phyloP scores from a whole-genome alignment of 2,797 vertebrate genomes.

The Rhynchotus rufescens region DNA sequence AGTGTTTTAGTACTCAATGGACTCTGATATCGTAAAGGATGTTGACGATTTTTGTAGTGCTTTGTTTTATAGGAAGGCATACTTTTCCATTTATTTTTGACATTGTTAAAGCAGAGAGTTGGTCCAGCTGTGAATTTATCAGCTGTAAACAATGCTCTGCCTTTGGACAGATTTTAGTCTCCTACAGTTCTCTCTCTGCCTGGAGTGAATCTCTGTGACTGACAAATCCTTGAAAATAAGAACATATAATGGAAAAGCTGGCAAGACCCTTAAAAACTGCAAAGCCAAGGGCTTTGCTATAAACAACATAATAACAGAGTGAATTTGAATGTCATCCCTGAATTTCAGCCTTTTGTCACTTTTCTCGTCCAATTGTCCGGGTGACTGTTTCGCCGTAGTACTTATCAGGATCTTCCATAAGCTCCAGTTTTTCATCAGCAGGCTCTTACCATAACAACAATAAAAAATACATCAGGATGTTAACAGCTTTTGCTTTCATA shows the following conservation, averaged over 20 bases:
- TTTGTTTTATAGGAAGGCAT: background rate
- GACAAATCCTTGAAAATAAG: constrained; percentile 47
- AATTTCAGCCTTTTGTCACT: constrained; percentile 33
- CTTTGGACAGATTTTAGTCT: constrained; percentile 38
- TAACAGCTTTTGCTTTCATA: background rate
- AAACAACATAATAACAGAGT: constrained; percentile 39
- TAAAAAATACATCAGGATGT: background rate
- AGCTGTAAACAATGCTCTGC: constrained; percentile 46
- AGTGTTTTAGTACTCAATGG: background rate
- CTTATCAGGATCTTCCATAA: constrained; percentile 11
- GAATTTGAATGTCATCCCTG: constrained; percentile 30
- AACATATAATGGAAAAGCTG: constrained; percentile 38
- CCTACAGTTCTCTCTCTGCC: constrained; percentile 22
- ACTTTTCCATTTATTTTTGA: constrained; percentile 34
- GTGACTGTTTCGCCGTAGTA: background rate
- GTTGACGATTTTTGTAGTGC: background rate
- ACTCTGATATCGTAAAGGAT: background rate
- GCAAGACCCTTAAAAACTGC: constrained; percentile 31
- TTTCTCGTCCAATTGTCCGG: constrained; percentile 9
- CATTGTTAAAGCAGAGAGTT: background rate
- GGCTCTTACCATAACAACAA: background rate
- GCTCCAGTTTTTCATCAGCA: background rate
- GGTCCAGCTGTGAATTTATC: constrained; percentile 36
- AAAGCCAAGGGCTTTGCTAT: constrained; percentile 24
- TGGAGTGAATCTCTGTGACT: constrained; percentile 40